phyloP scores from a whole-genome alignment of 2,113 vertebrate genomes.

The Todiramphus chloris region DNA sequence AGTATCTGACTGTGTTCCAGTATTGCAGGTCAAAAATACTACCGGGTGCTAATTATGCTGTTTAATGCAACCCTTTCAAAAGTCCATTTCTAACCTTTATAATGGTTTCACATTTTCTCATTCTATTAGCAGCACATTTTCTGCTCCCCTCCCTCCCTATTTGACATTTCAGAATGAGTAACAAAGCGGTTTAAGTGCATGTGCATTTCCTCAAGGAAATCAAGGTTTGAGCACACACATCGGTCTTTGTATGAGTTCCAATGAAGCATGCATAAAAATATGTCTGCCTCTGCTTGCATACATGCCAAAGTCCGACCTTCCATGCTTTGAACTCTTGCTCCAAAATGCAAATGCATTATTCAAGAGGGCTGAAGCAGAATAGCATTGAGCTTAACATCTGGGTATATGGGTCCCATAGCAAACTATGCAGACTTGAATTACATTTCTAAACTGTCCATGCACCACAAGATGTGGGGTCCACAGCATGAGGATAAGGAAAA shows the following conservation, averaged over 20 bases:
- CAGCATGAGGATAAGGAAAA: not conserved
- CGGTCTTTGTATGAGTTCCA: not conserved
- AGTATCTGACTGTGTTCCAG: not conserved
- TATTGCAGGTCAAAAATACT: slow-evolving; percentile 5
- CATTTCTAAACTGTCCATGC: not conserved
- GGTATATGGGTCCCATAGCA: not conserved
- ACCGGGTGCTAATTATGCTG: not conserved
- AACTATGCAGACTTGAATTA: not conserved
- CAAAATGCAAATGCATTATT: slow-evolving; percentile 35
- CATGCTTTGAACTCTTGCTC: slow-evolving; percentile 34
- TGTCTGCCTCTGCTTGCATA: not conserved
- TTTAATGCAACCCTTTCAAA: not conserved
- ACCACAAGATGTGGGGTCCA: not conserved
- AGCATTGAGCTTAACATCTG: not conserved
- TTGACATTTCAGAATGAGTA: slow-evolving; percentile 40
- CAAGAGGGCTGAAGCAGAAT: not conserved
- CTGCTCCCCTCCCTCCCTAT: not conserved
- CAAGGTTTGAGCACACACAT: not conserved
- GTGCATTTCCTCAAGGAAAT: slow-evolving; percentile 54
- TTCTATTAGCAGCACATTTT: slow-evolving; percentile 7
- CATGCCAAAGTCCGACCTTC: not conserved
- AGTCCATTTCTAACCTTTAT: not conserved
- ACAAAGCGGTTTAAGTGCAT: not conserved
- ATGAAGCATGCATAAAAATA: slow-evolving; percentile 14
- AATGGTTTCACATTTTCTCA: not conserved